phyloP scores from a whole-genome alignment of 2,113 vertebrate genomes.

The Dipodomys stephensi region DNA sequence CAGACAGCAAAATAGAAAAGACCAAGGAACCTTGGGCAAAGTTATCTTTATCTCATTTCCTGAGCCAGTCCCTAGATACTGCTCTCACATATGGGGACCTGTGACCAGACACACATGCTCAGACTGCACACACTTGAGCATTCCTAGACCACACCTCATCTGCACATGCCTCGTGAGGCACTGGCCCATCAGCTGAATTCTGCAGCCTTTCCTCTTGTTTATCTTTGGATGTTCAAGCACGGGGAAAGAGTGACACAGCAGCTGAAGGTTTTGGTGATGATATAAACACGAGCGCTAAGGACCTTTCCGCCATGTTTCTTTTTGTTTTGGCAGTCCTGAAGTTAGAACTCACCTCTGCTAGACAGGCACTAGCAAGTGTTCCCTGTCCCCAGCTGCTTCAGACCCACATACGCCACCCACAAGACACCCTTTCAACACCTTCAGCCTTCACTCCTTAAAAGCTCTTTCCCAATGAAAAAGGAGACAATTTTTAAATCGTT shows the following conservation, averaged over 20 bases:
- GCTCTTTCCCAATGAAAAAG: slow-evolving; percentile 45
- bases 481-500: slow-evolving; percentile 53
- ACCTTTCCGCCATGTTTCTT: background rate
- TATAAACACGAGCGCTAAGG: background rate
- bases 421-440: slow-evolving; percentile 23
- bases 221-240: background rate
- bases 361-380: background rate
- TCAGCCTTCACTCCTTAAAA: slow-evolving; percentile 45
- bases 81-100: background rate
- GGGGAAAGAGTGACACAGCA: background rate
- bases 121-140: background rate
- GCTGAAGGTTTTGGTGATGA: background rate
- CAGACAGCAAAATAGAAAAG: slow-evolving; percentile 19
- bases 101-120: background rate
- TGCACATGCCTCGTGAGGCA: background rate
- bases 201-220: background rate
- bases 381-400: no score
- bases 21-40: background rate
- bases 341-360: no score
- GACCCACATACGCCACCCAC: background rate
- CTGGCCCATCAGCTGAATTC: background rate
- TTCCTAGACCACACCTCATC: background rate
- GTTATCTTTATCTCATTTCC: background rate
- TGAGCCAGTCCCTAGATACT: background rate
- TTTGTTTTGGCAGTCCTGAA: no score